Evolutionary conservation across 2,797 vertebrate genomes (phyloP).

Genomic region (Oryzias sinensis): DNA sequence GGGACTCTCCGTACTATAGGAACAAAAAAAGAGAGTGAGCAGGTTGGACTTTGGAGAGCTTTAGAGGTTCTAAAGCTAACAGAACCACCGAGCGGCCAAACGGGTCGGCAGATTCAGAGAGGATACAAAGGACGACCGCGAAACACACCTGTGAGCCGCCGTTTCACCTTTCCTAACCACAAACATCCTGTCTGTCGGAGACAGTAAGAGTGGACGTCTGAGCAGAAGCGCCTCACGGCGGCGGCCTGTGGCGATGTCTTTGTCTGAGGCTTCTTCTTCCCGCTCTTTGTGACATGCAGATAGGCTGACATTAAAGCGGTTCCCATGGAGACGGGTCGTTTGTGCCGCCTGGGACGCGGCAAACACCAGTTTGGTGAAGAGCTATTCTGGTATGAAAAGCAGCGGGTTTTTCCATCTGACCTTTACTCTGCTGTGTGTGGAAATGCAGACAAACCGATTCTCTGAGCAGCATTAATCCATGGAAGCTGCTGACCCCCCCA

Average conservation of each 20-base stretch:
- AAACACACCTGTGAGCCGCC: constrained; percentile 18
- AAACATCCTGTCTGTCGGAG: constrained; percentile 58
- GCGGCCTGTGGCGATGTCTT: constrained; percentile 69
- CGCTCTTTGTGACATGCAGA: constrained; percentile 79
- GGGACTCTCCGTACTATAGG: constrained; percentile 89
- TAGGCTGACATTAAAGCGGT: constrained; percentile 83
- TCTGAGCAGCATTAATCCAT: too few species aligned
- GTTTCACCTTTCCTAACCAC: constrained; percentile 37
- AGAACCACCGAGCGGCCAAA: constrained; percentile 15
- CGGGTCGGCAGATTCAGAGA: constrained; percentile 52
- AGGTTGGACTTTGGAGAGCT: constrained; percentile 10
- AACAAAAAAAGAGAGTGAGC: constrained; percentile 24
- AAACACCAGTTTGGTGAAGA: constrained; percentile 63
- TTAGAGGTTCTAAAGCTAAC: too few species aligned
- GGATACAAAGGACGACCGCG: constrained; percentile 58
- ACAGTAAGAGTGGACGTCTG: constrained; percentile 64
- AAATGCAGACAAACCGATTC: constrained; percentile 21
- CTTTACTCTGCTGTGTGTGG: constrained; percentile 53
- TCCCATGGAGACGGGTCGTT: constrained; percentile 79
- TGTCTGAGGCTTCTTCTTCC: constrained; percentile 66
- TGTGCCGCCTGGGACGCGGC: constrained; percentile 71
- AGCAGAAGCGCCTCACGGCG: constrained; percentile 72
- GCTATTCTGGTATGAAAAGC: constrained; percentile 66
- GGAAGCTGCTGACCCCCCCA: too few species aligned
- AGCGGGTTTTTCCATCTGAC: constrained; percentile 65